Base-by-base conservation (phyloP, 2,113 vertebrate species). In the Tonatia bakeri region DNA sequence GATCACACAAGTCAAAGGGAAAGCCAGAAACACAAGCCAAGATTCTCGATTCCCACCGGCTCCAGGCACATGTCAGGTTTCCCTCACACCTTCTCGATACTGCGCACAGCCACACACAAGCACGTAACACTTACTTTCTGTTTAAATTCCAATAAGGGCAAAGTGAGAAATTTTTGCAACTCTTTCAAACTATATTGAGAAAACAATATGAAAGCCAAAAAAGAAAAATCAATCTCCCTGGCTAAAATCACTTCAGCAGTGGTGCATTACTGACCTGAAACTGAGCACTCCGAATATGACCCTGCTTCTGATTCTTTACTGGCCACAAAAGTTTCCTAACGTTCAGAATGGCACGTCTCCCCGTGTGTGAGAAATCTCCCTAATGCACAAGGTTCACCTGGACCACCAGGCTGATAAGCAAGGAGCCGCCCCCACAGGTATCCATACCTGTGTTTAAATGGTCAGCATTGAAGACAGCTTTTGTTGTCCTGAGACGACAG, bases 1-100 rank as follows among this genome's bases (percentile, higher is more conserved):
- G 91, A 95, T 38, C 83, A 80, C 79, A 80, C 77, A 86, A 94
- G 94, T 91, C 87, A 91, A 94, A 87, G 88, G 81, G 19, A 90
- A 92, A 87, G 67, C 59, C 73, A 96, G 82, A 95, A 95, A 73
- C 90, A 73, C 83, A 94, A 94, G 70, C 92, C 92, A 92, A 85
- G 84, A 87, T 38, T 91, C 85, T 61, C 67, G 47, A 5, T 83
- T 88, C 85, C 90, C 86, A 75, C 61, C 72, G 73, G 54, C 91
- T 96, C 88, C 24, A 59, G 61, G 56, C 52, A 92, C 75, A 88
- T 22, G 33, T 70, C 83, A 87, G 24, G 24, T 92, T 92, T 94
- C 73, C 33, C 28, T 61, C 79, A 76, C 16, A 19, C 81, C 95
- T 97, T 88, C 81, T 87, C 52, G 33, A 75, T 61, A 67, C 52